A percentile compares a stretch with the other conserved stretches of the same genome.
Conservation (phyloP, 2,888 invertebrate genomes). For the Congeria kusceri region DNA sequence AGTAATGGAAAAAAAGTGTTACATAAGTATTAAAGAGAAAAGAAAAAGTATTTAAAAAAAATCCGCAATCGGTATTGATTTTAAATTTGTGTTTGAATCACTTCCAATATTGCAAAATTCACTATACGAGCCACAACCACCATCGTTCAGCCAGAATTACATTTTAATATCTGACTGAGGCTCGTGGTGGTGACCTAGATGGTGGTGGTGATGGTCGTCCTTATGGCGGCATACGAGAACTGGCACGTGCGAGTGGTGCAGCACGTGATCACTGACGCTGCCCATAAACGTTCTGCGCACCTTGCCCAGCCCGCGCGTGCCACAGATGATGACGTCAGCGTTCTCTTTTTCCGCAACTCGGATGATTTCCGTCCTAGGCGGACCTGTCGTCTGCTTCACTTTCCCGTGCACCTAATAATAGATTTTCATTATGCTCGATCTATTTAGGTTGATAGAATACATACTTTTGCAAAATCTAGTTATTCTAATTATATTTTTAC, state of each 20-base stretch:
- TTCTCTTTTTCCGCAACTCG: conserved; percentile 60
- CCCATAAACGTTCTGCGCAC: conserved; percentile 63
- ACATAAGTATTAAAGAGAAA: no score
- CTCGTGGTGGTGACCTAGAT: conserved; percentile 18
- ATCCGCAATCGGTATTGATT: no score
- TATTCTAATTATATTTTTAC: no score
- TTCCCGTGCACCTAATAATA: conserved; percentile 52
- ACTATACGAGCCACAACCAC: background rate
- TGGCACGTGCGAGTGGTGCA: conserved; percentile 67
- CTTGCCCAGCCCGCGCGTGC: conserved; percentile 64
- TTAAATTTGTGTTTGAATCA: no score
- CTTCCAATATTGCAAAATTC: no score
- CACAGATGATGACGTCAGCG: conserved; percentile 57
- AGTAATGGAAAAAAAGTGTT: no score
- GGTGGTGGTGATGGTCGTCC: conserved; percentile 59
- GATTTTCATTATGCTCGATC: no score
- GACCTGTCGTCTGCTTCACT: conserved; percentile 48
- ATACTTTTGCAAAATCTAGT: no score
- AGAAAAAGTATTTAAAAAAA: no score
- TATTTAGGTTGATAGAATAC: no score
- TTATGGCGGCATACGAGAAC: conserved; percentile 64
- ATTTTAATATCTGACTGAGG: conserved; percentile 27
- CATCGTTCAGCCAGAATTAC: background rate
- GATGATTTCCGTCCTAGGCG: conserved; percentile 39
- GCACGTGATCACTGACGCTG: conserved; percentile 69